Evolutionary conservation across 2,797 vertebrate genomes (phyloP).

Genomic region (Dryobates pubescens): DNA sequence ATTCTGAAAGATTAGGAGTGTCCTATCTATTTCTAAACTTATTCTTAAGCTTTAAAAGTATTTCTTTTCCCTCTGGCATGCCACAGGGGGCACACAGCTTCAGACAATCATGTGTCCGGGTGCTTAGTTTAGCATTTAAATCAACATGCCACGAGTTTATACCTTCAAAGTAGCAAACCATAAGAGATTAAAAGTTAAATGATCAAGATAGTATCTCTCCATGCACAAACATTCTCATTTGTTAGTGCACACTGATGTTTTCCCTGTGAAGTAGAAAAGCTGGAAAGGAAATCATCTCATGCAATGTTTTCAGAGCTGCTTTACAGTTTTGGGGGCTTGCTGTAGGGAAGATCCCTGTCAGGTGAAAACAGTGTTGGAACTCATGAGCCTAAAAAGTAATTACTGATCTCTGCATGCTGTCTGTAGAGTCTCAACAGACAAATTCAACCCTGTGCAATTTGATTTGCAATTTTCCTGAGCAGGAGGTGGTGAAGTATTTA

Average conservation of each 20-base stretch:
- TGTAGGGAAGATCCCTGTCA: background rate
- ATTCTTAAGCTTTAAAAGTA: background rate
- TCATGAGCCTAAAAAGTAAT: background rate
- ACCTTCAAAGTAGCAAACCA: background rate
- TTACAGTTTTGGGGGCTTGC: background rate
- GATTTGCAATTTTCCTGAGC: background rate
- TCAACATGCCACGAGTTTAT: background rate
- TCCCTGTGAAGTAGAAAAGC: background rate
- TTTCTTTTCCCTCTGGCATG: background rate
- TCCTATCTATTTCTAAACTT: background rate
- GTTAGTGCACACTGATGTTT: background rate
- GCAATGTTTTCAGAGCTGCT: background rate
- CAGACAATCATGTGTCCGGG: background rate
- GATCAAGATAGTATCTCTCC: background rate
- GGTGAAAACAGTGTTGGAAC: background rate
- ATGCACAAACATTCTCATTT: background rate
- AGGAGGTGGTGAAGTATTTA: background rate
- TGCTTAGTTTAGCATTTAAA: background rate
- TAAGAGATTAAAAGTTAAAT: background rate
- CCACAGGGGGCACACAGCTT: background rate
- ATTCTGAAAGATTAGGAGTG: background rate
- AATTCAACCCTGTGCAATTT: background rate
- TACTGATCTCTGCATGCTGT: constrained; percentile 15
- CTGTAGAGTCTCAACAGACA: background rate
- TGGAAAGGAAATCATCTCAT: background rate